Evolutionary conservation across 1,140 invertebrate genomes (phyloP).

Genomic region (Fopius arisanus): DNA sequence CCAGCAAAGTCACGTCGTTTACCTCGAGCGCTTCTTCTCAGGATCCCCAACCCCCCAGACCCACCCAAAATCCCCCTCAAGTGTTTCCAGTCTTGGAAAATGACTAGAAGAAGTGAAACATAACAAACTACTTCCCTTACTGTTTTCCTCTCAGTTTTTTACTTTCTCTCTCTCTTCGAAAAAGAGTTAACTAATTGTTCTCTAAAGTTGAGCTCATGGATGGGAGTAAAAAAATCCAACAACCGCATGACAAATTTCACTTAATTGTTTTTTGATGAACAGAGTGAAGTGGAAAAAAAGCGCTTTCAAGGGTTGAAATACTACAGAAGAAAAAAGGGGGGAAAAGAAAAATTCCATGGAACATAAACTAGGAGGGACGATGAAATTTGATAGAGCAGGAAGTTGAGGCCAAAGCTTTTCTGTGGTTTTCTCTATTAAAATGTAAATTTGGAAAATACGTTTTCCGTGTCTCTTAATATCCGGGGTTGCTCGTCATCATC

Average conservation of each 20-base stretch:
- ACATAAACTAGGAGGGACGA: neutral
- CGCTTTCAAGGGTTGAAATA: neutral
- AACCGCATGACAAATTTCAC: neutral
- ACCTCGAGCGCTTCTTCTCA: conserved; percentile 31
- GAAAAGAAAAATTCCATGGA: neutral
- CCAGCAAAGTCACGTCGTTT: conserved; percentile 47
- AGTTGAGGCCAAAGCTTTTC: conserved; percentile 14
- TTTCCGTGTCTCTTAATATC: conserved; percentile 27
- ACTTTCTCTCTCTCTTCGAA: neutral
- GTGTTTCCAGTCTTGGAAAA: neutral
- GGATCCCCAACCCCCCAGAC: conserved; percentile 4
- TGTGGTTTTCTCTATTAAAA: conserved; percentile 22
- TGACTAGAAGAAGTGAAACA: neutral
- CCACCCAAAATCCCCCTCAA: conserved; percentile 18
- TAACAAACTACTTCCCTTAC: conserved; percentile 6
- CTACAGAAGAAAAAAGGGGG: neutral
- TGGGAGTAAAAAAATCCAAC: neutral
- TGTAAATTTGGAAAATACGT: conserved; percentile 29
- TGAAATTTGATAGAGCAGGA: conserved; percentile 25
- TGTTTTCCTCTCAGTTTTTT: conserved; percentile 5
- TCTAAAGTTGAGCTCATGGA: neutral
- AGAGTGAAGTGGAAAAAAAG: neutral
- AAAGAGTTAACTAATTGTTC: conserved; percentile 13
- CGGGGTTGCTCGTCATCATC: conserved; percentile 2
- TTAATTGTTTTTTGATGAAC: conserved; percentile 4